These are phyloP conservation scores for Phylloscopus trochilus DNA, from an alignment of 2,113 vertebrate species.

Conservation along the genomic window DNA sequence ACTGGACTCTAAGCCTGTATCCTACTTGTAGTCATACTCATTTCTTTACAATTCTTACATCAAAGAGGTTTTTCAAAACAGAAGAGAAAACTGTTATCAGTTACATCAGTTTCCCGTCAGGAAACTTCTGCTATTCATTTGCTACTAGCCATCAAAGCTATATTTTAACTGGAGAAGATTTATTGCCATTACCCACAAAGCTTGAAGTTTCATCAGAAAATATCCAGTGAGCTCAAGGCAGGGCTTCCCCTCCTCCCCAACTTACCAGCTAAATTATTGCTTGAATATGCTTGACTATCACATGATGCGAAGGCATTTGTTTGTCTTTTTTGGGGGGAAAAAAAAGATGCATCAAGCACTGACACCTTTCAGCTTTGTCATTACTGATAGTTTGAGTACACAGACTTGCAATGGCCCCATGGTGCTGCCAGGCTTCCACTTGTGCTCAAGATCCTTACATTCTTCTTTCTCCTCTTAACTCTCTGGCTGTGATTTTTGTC, in stretches of 20 bases:
- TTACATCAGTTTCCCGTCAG: neutral
- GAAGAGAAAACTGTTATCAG: neutral
- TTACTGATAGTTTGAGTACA: neutral
- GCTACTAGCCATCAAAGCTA: neutral
- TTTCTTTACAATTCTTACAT: neutral
- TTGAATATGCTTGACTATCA: neutral
- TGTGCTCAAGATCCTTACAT: neutral
- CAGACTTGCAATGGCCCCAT: neutral
- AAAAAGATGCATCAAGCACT: neutral
- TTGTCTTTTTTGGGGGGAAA: neutral
- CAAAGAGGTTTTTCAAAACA: neutral
- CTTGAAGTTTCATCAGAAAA: neutral
- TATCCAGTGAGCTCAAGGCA: neutral
- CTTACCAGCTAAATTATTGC: neutral
- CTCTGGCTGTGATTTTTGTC: neutral
- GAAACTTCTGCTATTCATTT: neutral
- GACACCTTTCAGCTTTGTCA: neutral
- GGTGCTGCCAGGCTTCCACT: neutral
- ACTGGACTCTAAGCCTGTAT: neutral
- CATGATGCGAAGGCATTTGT: neutral
- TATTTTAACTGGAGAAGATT: neutral
- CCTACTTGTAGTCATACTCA: neutral
- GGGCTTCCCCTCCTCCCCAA: rapidly evolving
- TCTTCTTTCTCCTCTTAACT: neutral
- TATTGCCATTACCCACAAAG: neutral